Base-by-base conservation (phyloP, 2,797 vertebrate species). In the Notoglanidium macrostoma region DNA sequence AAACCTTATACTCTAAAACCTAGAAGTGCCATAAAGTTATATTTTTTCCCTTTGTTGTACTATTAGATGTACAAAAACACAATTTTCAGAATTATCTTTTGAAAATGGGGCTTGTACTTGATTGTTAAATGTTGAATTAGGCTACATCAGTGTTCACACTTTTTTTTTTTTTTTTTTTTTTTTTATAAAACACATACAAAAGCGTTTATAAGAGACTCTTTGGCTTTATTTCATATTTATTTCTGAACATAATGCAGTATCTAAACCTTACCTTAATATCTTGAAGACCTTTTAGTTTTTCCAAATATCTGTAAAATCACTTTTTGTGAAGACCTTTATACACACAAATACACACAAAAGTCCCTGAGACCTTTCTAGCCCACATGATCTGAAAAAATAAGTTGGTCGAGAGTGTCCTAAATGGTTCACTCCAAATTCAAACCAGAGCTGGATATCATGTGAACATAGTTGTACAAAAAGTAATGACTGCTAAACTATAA, bases 341-440 rank as follows among this genome's bases (percentile, higher is more conserved):
- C 90, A 99, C 97, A 0, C 98, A 98, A 98, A 94, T 29, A 49
- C 29, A 99, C 90, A 99, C 97, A 0, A 97, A 98, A 98, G 94
- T 98, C 98, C 0, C 98, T 97, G 26, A 98, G 89, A 83, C 98
- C 98, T 89, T 98, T 99, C 10, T 97, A 94, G 21, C 97, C 98
- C 26, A 99, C 98, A 99, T 99, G 87, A 98, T 97, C 40, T 40
- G 40, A 40, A 40, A 40, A 40, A 40, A 40, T 40, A 40, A 40
- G 2, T 97, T 98, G 92, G 98, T 98, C 29, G 14, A 55, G 49
- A n/a, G 72, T 40, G 32, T 26, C 46, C 1, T 29, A 29, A 77
- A 23, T 9, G 32, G 61, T 40, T 59, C 32, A 44, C 29, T 57
- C 29, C 19, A 79, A 35, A 79, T 57, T 57, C 4, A 2, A 40